phyloP scores from a whole-genome alignment of 2,888 invertebrate genomes.

The Hymenopus coronatus region DNA sequence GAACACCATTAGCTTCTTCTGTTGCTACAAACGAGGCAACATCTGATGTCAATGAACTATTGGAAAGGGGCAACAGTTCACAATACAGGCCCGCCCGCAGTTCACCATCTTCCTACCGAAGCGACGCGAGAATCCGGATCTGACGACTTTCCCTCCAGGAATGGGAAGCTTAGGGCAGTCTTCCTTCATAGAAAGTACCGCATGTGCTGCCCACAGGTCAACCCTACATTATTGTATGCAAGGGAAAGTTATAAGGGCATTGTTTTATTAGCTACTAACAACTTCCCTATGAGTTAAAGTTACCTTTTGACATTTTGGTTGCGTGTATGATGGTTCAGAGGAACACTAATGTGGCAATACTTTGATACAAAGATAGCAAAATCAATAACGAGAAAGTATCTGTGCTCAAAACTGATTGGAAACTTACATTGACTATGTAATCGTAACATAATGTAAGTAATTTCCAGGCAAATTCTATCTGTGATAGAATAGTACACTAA shows the following conservation, averaged over 20 bases:
- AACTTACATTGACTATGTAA: too few species aligned
- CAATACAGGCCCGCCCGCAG: background rate
- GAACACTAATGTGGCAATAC: too few species aligned
- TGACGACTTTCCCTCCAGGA: background rate
- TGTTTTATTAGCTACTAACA: background rate
- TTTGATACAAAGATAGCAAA: too few species aligned
- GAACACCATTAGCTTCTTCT: too few species aligned
- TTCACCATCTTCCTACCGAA: background rate
- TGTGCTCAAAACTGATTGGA: too few species aligned
- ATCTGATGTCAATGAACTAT: background rate
- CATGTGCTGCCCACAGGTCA: background rate
- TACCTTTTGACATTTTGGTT: background rate
- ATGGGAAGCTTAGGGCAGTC: background rate
- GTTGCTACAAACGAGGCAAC: background rate
- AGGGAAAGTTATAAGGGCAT: background rate
- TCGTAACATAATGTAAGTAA: too few species aligned
- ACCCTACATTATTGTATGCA: background rate
- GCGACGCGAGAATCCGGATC: background rate
- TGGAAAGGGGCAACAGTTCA: background rate
- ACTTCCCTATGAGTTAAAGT: background rate
- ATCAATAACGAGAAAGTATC: too few species aligned
- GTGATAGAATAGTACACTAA: too few species aligned
- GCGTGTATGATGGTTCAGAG: too few species aligned
- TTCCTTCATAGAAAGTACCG: background rate
- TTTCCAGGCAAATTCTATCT: too few species aligned